Base-by-base conservation (phyloP, 2,888 invertebrate species). In the Euproctis similis region DNA sequence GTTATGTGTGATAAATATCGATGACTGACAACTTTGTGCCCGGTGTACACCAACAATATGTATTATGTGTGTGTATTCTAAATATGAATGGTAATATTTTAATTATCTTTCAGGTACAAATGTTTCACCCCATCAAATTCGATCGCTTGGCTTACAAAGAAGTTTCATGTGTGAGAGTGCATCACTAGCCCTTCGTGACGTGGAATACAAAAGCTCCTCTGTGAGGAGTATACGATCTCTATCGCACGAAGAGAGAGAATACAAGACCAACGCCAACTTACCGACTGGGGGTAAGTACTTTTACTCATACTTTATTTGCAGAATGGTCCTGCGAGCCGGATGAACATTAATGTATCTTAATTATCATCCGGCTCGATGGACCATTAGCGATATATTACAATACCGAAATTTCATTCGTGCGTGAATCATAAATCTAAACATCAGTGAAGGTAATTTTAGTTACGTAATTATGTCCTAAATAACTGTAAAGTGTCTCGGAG, bases 91-190 rank as follows among this genome's bases (percentile, higher is more conserved):
- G n/a, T n/a, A n/a, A n/a, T n/a, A n/a, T n/a, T n/a, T n/a, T n/a
- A n/a, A n/a, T 5, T 25, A n/a, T 39, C 24, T 28, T 24, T 34
- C 53, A 87, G 88, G 86, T 77, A 86, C 88, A 36, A 85, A 87
- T 64, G 73, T 58, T 62, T 82, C 67, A 81, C 88, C 71, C n/a
- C 81, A 81, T 88, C 90, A 91, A 61, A 91, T 92, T 59, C 87
- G 94, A 40, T 89, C 91, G 26, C 85, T 93, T 50, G 91, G 91
- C 16, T 80, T 93, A 57, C 93, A 92, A 60, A 88, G 94, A 47
- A 90, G 93, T 28, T 66, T 74, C 39, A 63, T 81, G 18, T 62
- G 61, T 31, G 63, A 75, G 87, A 89, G 78, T 70, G 90, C 70
- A 74, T 89, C 74, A 6, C 52, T 81, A 31, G 61, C 73, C 2